These are phyloP conservation scores for Agelas oroides DNA, from an alignment of 37 sponge, comb jelly and placozoan species.

Conservation along the genomic window DNA sequence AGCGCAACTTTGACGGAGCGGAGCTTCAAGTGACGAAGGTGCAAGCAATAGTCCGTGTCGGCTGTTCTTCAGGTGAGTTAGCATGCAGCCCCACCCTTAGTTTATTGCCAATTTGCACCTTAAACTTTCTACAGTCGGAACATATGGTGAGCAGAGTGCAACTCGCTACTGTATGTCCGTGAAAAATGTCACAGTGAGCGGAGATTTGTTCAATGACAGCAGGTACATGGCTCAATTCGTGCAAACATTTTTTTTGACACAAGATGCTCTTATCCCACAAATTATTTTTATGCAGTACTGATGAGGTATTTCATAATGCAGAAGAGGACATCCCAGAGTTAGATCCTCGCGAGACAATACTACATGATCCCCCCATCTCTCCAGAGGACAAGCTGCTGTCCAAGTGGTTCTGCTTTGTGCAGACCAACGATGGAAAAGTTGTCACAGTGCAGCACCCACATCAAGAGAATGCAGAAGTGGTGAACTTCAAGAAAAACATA, in stretches of 20 bases:
- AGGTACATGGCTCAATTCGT: background rate
- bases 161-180: constrained; percentile 38
- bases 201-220: background rate
- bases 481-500: constrained; percentile 66
- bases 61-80: constrained; percentile 38
- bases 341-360: background rate
- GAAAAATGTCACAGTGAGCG: background rate
- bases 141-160: constrained; percentile 7
- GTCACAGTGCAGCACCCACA: constrained; percentile 24
- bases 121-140: constrained; percentile 47
- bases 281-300: background rate
- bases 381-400: constrained; percentile 1
- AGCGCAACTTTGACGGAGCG: constrained; percentile 28
- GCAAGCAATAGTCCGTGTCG: constrained; percentile 15
- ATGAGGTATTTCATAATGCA: background rate
- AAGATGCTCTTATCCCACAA: background rate
- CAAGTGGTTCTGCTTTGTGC: constrained; percentile 37
- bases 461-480: constrained; percentile 21
- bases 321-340: constrained; percentile 10
- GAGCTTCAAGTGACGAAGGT: background rate
- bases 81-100: background rate
- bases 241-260: background rate
- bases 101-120: background rate
- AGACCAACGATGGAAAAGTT: constrained; percentile 51
- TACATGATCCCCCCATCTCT: constrained; percentile 2